Percentiles rank a stretch among this genome's conserved stretches.
phyloP scores from a whole-genome alignment of 2,797 vertebrate genomes.

The Sebastes matsubarae region DNA sequence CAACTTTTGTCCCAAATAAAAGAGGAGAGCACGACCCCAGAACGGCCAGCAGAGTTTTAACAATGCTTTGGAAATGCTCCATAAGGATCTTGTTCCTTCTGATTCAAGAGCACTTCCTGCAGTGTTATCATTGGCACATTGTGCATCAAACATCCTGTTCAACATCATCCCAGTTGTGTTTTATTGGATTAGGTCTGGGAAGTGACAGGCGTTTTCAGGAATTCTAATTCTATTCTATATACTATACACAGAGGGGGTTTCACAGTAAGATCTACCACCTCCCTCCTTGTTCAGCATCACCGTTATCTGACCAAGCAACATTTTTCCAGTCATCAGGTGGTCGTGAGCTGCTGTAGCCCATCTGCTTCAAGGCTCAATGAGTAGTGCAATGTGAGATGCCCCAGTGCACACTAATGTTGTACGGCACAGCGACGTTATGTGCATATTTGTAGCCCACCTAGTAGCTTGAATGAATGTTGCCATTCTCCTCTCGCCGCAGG shows the following conservation, averaged over 20 bases:
- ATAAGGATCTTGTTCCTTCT: neutral
- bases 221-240: neutral
- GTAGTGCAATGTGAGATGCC: conserved; percentile 20
- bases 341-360: conserved; percentile 30
- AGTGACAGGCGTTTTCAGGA: neutral
- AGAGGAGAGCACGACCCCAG: neutral
- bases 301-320: neutral
- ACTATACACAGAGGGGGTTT: neutral
- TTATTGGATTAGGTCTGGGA: conserved; percentile 12
- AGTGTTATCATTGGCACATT: conserved; percentile 25
- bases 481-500: conserved; percentile 22
- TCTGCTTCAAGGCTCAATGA: conserved; percentile 44
- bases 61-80: neutral
- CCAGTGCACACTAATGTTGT: conserved; percentile 40
- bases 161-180: neutral
- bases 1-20: neutral
- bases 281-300: neutral
- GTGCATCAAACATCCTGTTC: conserved; percentile 27
- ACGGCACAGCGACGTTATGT: conserved; percentile 23
- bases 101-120: neutral
- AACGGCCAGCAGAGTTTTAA: neutral
- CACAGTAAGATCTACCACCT: neutral
- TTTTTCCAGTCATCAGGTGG: conserved; percentile 36
- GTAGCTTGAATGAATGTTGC: conserved; percentile 42
- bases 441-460: conserved; percentile 54